Base-by-base conservation (phyloP, 2,113 vertebrate genomes). In the Corythornis cristatus region DNA sequence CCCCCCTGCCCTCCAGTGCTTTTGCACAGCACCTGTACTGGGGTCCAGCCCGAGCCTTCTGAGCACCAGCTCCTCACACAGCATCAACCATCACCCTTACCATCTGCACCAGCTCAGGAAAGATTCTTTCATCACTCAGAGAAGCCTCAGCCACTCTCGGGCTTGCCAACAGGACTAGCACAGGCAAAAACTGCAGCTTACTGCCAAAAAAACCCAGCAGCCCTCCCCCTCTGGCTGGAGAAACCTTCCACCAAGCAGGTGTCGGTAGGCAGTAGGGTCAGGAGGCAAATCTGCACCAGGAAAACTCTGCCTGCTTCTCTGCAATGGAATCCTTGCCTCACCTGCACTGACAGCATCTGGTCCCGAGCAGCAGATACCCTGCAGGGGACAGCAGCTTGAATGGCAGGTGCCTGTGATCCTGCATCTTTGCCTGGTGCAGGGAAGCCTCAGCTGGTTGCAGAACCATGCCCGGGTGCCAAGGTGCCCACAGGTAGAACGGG, bases 21-120 rank as follows among this genome's bases (percentile, higher is more conserved):
- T 72, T 48, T 23, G 12, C 12, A 23, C 1, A 68, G n/a, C 42
- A 46, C 22, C 25, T 37, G 17, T 43, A 37, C 33, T 4, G 4
- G 4, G 9, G 23, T 45, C 74, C 85, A 54, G 17, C 28, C 4
- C 0, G 0, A 42, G 26, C n/a, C 23, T 29, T 68, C 68, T 16
- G 42, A 78, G 57, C 43, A 50, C n/a, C 3, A 3, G 61, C 42
- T 53, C 54, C 29, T 76, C 50, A 45, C 11, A 8, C 65, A 78
- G 12, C 21, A 71, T 71, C 11, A 83, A 50, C 23, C 19, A 54
- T 11, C 0, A 0, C 21, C 48, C 25, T 46, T 9, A 53, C 4
- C n/a, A 20, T 13, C 16, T 10, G 46, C 88, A 54, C 11, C 51
- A 53, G 40, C 56, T 90, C 42, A 35, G 43, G 33, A 83, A 66